Conservation (phyloP, 2,113 vertebrate species). For the Hippoglossus stenolepis region DNA sequence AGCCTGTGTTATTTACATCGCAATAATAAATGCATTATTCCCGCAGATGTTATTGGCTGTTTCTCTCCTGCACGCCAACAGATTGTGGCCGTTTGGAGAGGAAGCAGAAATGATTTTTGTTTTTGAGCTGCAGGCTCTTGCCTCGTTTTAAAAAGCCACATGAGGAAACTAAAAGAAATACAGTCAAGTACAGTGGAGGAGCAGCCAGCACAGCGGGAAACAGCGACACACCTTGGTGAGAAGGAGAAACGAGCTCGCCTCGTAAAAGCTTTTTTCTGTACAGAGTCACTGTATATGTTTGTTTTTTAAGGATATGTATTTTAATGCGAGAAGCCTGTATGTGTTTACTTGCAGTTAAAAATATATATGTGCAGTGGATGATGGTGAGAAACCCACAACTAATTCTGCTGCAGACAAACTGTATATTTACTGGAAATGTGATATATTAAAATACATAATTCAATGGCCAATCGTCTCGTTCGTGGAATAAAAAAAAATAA, state of each 20-base stretch:
- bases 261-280: background rate
- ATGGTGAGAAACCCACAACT: background rate
- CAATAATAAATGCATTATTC: background rate
- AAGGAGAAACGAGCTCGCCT: background rate
- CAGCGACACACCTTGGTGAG: slow-evolving; percentile 71
- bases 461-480: background rate
- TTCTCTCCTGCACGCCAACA: background rate
- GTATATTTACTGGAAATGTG: background rate
- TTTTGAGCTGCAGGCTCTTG: background rate
- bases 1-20: slow-evolving; percentile 2
- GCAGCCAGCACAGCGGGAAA: slow-evolving; percentile 36
- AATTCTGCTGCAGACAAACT: background rate
- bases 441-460: background rate
- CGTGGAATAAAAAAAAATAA: background rate
- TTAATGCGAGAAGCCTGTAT: background rate
- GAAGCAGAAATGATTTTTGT: slow-evolving; percentile 3
- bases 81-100: background rate
- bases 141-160: background rate
- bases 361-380: background rate
- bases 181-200: slow-evolving; percentile 16
- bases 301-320: background rate
- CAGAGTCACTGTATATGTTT: background rate
- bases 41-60: background rate
- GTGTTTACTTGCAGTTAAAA: background rate
- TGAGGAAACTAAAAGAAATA: slow-evolving; percentile 14